Evolutionary conservation across 2,888 invertebrate species (phyloP), one percentile per base, ranked within the genome.

Genomic region (Marronus borbonicus): DNA sequence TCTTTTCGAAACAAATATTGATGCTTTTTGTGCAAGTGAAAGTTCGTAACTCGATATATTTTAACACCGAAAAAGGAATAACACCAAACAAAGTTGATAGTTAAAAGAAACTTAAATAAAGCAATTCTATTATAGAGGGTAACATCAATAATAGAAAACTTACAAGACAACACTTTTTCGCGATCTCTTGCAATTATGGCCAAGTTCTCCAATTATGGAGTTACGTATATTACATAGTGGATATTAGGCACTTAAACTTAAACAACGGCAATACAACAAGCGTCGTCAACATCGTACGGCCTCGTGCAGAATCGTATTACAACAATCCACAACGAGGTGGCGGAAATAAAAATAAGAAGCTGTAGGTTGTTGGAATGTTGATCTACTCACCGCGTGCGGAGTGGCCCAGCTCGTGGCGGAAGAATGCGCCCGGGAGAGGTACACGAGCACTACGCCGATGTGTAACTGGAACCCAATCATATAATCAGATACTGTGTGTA

Each of bases 251-350:
- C 44, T 44, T 12, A 12, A 44, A 64, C 64, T 10, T 17, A 20
- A 49, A 66, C 44, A 17, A 66, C 39, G 44, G 31, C 62, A 62
- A 62, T 14, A 62, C 62, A 31, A 62, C 62, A 58, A 17, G 55
- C 8, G n/a, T 36, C 39, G 65, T 66, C 66, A 17, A 88, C 88
- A 88, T 77, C 77, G 77, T 77, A 31, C 24, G 58, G 28, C 88
- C 88, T 85, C 90, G 90, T 89, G 89, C 88, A 89, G 87, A 89
- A 89, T 87, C 86, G 88, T 85, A 84, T 84, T 87, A 86, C 80
- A 84, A 89, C 87, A 89, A 90, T 90, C 86, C 88, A 84, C 83
- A 90, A 88, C 79, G 82, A 84, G 82, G 78, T 82, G 84, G 83
- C 81, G 81, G 80, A 83, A 83, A 82, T 81, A 81, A 82, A 83